phyloP scores from a whole-genome alignment of 1,140 invertebrate species.

The Wiebesia pumilae region DNA sequence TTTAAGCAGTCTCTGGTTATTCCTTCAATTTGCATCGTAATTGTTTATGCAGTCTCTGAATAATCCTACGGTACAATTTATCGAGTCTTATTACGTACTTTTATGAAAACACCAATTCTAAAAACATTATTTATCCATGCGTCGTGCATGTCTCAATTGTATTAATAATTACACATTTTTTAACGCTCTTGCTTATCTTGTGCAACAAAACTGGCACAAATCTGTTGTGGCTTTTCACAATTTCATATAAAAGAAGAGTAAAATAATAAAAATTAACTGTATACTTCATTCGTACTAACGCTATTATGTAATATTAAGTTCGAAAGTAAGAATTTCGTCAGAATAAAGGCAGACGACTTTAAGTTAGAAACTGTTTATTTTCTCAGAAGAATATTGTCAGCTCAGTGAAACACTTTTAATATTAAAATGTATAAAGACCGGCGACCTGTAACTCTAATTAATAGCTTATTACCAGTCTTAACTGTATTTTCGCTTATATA shows the following conservation, averaged over 20 bases:
- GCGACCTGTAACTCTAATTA: neutral
- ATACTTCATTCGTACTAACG: conserved; percentile 5
- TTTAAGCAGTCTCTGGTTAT: neutral
- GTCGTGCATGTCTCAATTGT: conserved; percentile 11
- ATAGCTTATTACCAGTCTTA: conserved; percentile 8
- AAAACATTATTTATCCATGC: neutral
- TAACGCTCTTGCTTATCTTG: neutral
- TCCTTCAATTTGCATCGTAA: neutral
- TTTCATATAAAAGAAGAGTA: neutral
- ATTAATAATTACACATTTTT: conserved; percentile 25
- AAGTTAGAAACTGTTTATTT: conserved; percentile 19
- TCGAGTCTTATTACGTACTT: conserved; percentile 21
- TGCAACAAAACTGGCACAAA: neutral
- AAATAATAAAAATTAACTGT: neutral
- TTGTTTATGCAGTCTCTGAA: conserved; percentile 21
- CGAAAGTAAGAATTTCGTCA: neutral
- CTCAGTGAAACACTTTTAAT: conserved; percentile 22
- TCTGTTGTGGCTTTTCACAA: neutral
- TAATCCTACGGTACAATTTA: neutral
- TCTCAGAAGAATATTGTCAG: conserved; percentile 29
- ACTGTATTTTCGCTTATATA: neutral
- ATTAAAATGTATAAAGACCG: conserved; percentile 45
- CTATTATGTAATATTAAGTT: neutral
- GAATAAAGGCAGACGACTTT: conserved; percentile 14
- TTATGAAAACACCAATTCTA: neutral